A percentile compares a stretch with the other conserved stretches of the same genome.
These are phyloP conservation scores for Caenorhabditis latens DNA, from an alignment of 1,140 invertebrate species.

Conservation along the genomic window DNA sequence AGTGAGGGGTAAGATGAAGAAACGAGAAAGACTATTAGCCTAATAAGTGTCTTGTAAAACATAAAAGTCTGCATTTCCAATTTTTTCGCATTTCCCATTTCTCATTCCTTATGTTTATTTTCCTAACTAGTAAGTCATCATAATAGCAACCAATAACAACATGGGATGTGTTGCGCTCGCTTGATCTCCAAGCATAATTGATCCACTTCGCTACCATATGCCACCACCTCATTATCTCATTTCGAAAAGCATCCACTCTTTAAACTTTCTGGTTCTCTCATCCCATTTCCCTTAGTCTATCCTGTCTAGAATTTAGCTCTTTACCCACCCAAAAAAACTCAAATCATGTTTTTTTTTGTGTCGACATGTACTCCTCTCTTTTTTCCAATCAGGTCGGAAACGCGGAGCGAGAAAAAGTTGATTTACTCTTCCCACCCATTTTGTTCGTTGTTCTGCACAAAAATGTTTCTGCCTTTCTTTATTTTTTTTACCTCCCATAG, in stretches of 20 bases:
- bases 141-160: constrained; percentile 46
- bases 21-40: neutral
- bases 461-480: neutral
- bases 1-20: neutral
- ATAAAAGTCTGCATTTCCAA: neutral
- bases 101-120: neutral
- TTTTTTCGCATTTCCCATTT: neutral
- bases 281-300: neutral
- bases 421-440: constrained; percentile 26
- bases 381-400: constrained; percentile 53
- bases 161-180: constrained; percentile 21
- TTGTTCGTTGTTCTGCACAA: constrained; percentile 40
- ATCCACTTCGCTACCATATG: constrained; percentile 53
- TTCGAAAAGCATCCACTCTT: neutral
- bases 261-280: neutral
- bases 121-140: constrained; percentile 51
- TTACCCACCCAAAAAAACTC: neutral
- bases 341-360: constrained; percentile 26
- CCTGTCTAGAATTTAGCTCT: neutral
- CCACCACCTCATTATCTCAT: constrained; percentile 42
- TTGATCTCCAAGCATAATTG: constrained; percentile 49
- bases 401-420: constrained; percentile 38
- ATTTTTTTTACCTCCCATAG: neutral
- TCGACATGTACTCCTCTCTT: constrained; percentile 30
- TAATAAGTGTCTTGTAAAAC: constrained; percentile 7